Base-by-base conservation (phyloP, 2,888 invertebrate genomes). In the Dyspetes luteomarginatus region DNA sequence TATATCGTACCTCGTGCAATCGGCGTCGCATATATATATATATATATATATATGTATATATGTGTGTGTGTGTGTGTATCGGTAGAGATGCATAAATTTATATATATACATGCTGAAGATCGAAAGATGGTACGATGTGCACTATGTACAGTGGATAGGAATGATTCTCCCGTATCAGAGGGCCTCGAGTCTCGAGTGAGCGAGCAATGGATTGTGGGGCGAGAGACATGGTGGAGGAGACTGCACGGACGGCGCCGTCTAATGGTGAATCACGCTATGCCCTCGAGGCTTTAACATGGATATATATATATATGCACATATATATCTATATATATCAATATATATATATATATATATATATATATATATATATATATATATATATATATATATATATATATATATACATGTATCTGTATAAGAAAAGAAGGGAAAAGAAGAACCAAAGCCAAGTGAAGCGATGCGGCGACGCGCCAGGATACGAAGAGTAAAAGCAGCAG, bases 251-350 rank as follows among this genome's bases (percentile, higher is more conserved):
- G 72, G 73, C 78, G 78, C 78, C 78, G 73, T 78, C 52, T 62
- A 68, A 73, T 78, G 78, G 55, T 73, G 68, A 78, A 78, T 78
- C 73, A 78, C 73, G 52, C 68, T 68, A 62, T 28, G 67, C 67
- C 78, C 52, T 19, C 50, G 50, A 50, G 77, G 48, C 50, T 71
- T 50, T 41, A 48, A 43, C 58, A 45, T 17, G 3, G 9, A 12
- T 43, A 62, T 62, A 43, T 22, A 43, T n/a, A 45, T 64, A 64
- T 24, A 24, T 45, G 12, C 12, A 36, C 9, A 36, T 36, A 36
- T 9, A 36, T 12, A 36, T 12, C n/a, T 43, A 62, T 62, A 43
- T 22, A 43, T n/a, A 45, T 64, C 43, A 15, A 24, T 45, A 36
- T 36, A 36, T 36, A 36, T 36, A 36, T 9, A 36, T 12, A 36